Percentiles rank a stretch among this genome's conserved stretches.
These are phyloP conservation scores for Heterochromis multidens DNA, from an alignment of 2,113 vertebrate species.

Conservation along the genomic window DNA sequence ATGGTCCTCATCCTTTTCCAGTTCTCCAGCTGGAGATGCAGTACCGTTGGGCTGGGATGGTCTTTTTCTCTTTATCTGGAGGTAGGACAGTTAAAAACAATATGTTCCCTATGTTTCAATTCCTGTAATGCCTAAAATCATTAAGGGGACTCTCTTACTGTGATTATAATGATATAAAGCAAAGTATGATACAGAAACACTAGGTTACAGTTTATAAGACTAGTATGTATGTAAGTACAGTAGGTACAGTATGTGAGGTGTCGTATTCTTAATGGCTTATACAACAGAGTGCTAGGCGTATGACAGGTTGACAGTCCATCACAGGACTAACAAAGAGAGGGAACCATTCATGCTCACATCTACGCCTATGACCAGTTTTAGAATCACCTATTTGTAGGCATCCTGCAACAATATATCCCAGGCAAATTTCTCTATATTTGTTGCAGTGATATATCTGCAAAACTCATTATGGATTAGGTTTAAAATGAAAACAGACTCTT, in stretches of 20 bases:
- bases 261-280: background rate
- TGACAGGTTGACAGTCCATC: background rate
- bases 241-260: background rate
- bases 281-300: too few species aligned
- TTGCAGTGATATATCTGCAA: background rate
- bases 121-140: background rate
- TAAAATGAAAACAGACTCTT: background rate
- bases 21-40: slow-evolving; percentile 74
- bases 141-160: background rate
- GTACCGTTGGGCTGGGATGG: slow-evolving; percentile 87
- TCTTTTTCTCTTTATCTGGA: slow-evolving; percentile 88
- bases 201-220: background rate
- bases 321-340: background rate
- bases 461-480: background rate
- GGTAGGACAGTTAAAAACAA: background rate
- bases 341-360: background rate
- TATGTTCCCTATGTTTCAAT: background rate
- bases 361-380: background rate
- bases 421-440: background rate
- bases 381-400: background rate
- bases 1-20: slow-evolving; percentile 81
- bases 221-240: background rate
- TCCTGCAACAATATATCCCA: background rate
- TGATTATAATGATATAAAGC: background rate
- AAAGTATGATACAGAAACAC: background rate